Conservation (phyloP, 2,113 vertebrate species). For the Phoxinus phoxinus region DNA sequence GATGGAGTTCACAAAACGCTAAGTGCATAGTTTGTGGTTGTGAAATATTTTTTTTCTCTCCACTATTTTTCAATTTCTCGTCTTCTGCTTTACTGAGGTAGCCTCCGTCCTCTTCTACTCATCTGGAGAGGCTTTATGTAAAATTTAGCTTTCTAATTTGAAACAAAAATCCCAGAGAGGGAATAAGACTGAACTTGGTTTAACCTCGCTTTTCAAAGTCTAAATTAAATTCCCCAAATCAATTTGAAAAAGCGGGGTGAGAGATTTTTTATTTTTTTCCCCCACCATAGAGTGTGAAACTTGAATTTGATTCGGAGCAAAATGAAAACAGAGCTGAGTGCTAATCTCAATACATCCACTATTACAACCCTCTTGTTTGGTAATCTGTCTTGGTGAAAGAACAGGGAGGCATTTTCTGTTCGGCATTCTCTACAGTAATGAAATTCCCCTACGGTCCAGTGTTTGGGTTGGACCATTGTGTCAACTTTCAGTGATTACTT, state of each 20-base stretch:
- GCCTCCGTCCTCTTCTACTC: conserved; percentile 47
- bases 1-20: conserved; percentile 52
- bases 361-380: conserved; percentile 10
- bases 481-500: conserved; percentile 42
- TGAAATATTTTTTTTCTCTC: not conserved
- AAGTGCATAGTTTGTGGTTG: conserved; percentile 51
- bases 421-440: conserved; percentile 22
- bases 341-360: conserved; percentile 34
- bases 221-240: conserved; percentile 36
- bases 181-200: conserved; percentile 52
- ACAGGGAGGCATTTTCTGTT: conserved; percentile 22
- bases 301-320: conserved; percentile 38
- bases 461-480: conserved; percentile 18
- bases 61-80: not conserved
- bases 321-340: conserved; percentile 37
- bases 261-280: not conserved
- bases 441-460: conserved; percentile 12
- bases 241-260: conserved; percentile 13
- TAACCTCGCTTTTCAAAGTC: conserved; percentile 38
- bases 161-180: conserved; percentile 33
- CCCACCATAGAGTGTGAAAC: not conserved
- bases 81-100: not conserved
- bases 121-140: conserved; percentile 43
- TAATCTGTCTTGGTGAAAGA: conserved; percentile 41
- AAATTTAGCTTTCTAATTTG: conserved; percentile 30